These are phyloP conservation scores for Phaonia tiefii DNA, from an alignment of 2,888 invertebrate species.

Conservation along the genomic window DNA sequence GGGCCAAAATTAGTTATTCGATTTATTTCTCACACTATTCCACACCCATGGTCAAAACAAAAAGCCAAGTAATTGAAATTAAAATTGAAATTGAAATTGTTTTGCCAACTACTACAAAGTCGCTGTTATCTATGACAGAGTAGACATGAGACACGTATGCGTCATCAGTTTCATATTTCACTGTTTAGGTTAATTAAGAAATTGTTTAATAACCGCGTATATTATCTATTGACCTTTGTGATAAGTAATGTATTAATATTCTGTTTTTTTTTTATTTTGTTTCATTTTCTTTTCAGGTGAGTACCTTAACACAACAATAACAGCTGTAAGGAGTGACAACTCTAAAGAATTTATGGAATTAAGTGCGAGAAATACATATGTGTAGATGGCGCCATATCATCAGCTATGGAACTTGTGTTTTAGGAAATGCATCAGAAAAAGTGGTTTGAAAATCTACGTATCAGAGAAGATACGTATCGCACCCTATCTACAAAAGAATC, in stretches of 20 bases:
- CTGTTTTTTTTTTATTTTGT: background rate
- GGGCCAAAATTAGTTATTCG: background rate
- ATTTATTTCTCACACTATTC: slow-evolving; percentile 25
- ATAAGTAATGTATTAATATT: background rate
- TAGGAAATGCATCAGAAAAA: too few species aligned
- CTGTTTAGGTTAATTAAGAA: slow-evolving; percentile 17
- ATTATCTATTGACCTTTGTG: background rate
- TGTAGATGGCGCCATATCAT: too few species aligned
- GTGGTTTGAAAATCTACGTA: too few species aligned
- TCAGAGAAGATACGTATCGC: too few species aligned
- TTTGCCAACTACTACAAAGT: background rate
- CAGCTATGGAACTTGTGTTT: too few species aligned
- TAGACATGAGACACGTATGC: background rate
- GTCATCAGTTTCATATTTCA: too few species aligned
- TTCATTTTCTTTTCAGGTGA: slow-evolving; percentile 1
- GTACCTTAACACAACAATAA: too few species aligned
- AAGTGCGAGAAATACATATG: too few species aligned
- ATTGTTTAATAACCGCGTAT: background rate
- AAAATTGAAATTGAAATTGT: slow-evolving; percentile 10
- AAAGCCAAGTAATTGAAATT: background rate
- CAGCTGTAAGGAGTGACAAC: too few species aligned
- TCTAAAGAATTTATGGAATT: too few species aligned
- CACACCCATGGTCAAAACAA: background rate
- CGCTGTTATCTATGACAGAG: background rate
- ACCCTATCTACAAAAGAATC: too few species aligned